phyloP scores from a whole-genome alignment of 2,113 vertebrate species.

The Hippolais icterina region DNA sequence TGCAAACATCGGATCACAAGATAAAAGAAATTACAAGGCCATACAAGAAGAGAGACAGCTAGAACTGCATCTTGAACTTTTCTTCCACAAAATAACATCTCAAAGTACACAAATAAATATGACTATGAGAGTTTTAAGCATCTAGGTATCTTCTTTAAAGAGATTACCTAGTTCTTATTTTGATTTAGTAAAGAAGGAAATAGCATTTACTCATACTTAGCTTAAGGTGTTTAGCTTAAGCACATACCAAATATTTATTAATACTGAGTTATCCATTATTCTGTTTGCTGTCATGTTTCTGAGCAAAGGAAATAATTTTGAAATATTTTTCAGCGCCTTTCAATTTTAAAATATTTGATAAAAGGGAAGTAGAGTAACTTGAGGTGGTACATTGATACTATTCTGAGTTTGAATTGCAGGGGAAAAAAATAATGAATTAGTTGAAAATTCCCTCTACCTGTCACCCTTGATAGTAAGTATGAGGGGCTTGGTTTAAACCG shows the following conservation, averaged over 20 bases:
- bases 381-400: background rate
- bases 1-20: background rate
- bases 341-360: background rate
- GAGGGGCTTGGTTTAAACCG: background rate
- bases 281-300: background rate
- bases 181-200: background rate
- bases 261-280: background rate
- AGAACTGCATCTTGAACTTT: background rate
- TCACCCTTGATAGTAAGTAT: background rate
- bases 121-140: background rate
- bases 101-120: background rate
- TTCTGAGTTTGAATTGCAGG: background rate
- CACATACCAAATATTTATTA: background rate
- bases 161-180: background rate
- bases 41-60: background rate
- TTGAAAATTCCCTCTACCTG: background rate
- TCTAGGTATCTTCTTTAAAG: background rate
- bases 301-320: background rate
- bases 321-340: slow-evolving; percentile 13
- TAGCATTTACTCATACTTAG: background rate
- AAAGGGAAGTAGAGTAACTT: slow-evolving; percentile 20
- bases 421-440: background rate
- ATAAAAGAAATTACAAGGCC: background rate
- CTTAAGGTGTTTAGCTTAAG: background rate
- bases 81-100: background rate